A percentile compares a stretch with the other conserved stretches of the same genome.
phyloP scores from a whole-genome alignment of 2,888 invertebrate genomes.

The Halocaridina rubra region DNA sequence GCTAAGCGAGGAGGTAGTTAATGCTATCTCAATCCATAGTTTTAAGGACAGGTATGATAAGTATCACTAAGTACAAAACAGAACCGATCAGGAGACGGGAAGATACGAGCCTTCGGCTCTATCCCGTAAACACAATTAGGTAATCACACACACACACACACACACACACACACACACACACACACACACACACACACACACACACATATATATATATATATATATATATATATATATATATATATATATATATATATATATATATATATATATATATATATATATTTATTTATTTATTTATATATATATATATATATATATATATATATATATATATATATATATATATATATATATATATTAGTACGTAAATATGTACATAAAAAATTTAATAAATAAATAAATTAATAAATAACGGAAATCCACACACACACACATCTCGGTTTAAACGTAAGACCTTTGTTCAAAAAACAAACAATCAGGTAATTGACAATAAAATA shows the following conservation, averaged over 20 bases:
- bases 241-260: not conserved
- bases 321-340: constrained; percentile 17
- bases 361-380: constrained; percentile 18
- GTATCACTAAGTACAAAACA: too few species aligned
- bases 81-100: not conserved
- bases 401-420: too few species aligned
- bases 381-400: too few species aligned
- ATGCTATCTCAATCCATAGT: too few species aligned
- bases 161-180: not conserved
- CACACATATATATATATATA: constrained; percentile 5
- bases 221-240: not conserved
- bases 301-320: not conserved
- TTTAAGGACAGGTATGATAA: too few species aligned
- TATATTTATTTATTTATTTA: not conserved
- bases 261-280: not conserved
- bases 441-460: too few species aligned
- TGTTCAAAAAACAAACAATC: too few species aligned
- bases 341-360: constrained; percentile 22
- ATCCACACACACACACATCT: too few species aligned
- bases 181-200: constrained; percentile 5
- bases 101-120: not conserved
- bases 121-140: too few species aligned
- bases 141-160: too few species aligned
- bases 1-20: too few species aligned
- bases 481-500: too few species aligned